These are phyloP conservation scores for Phacellophora camtschatica DNA, from an alignment of 30 jellyfish, hydroid and myxozoan genomes.

Conservation along the genomic window DNA sequence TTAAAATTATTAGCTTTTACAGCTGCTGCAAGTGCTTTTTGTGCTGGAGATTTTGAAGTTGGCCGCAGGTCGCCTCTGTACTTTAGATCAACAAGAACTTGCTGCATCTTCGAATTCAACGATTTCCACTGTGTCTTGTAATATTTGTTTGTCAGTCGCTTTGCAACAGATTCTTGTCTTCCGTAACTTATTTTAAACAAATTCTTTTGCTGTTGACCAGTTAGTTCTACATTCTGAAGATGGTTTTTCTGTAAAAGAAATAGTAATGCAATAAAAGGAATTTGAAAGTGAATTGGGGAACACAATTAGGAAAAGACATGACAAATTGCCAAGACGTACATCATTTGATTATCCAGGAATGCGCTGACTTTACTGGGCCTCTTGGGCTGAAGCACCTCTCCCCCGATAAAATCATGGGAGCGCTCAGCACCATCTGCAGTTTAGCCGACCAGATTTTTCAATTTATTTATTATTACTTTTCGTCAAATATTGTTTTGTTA, in stretches of 20 bases:
- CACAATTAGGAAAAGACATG: no score
- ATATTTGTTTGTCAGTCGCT: constrained; percentile 50
- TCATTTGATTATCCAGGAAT: no score
- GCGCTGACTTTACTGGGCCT: no score
- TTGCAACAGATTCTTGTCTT: constrained; percentile 59
- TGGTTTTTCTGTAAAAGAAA: constrained; percentile 50
- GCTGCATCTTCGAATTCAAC: constrained; percentile 46
- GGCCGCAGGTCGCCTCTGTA: constrained; percentile 76
- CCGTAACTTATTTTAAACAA: constrained; percentile 42
- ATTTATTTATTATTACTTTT: no score
- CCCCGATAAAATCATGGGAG: no score
- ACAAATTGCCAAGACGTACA: no score
- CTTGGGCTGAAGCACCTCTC: no score
- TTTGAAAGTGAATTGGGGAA: no score
- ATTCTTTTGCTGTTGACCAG: constrained; percentile 63
- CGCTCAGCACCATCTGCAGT: no score
- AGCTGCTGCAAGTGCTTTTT: constrained; percentile 51
- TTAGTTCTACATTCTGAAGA: constrained; percentile 27
- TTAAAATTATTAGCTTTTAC: constrained; percentile 38
- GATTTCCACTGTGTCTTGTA: constrained; percentile 55
- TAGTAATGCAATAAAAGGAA: no score
- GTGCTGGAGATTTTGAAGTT: constrained; percentile 13
- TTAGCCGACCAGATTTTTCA: no score
- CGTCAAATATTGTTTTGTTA: no score
- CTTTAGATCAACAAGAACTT: constrained; percentile 56